phyloP scores from a whole-genome alignment of 2,888 invertebrate genomes.

The Calliopum simillimum region DNA sequence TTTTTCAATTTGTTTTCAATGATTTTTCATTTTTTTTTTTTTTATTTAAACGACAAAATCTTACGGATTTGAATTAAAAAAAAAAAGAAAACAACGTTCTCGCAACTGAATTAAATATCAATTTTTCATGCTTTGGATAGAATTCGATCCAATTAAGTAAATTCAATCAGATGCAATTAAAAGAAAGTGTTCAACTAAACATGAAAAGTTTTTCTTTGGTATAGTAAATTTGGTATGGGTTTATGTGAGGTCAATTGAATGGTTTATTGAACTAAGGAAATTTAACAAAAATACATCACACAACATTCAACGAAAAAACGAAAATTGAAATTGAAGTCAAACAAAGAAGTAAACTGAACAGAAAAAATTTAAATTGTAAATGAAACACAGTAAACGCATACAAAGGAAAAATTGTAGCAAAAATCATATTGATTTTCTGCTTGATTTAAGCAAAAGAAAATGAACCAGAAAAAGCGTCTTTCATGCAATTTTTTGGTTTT shows the following conservation, averaged over 20 bases:
- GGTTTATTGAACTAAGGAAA: too few relatives aligned
- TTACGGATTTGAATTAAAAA: not conserved
- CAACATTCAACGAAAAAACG: too few relatives aligned
- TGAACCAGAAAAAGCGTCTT: not conserved
- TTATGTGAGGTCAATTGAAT: too few relatives aligned
- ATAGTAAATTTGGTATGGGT: conserved; percentile 5
- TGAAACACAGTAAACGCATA: too few relatives aligned
- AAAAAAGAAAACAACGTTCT: conserved; percentile 8
- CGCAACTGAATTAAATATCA: conserved; percentile 10
- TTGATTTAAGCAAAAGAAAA: not conserved
- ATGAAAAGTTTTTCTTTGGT: conserved; percentile 6
- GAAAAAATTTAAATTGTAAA: too few relatives aligned
- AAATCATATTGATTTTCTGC: not conserved
- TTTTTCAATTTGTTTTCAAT: not conserved
- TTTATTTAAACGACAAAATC: conserved; percentile 42
- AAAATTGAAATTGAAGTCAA: too few relatives aligned
- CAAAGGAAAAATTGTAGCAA: too few relatives aligned
- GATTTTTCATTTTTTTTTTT: conserved; percentile 2
- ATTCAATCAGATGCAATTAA: not conserved
- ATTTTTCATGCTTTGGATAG: conserved; percentile 27
- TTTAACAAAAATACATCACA: too few relatives aligned
- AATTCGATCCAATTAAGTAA: conserved; percentile 3
- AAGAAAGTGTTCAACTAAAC: not conserved
- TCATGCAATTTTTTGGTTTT: too few relatives aligned
- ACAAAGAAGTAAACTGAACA: too few relatives aligned